Conservation (phyloP, 1,140 invertebrate species). For the Macrocentrus cingulum region DNA sequence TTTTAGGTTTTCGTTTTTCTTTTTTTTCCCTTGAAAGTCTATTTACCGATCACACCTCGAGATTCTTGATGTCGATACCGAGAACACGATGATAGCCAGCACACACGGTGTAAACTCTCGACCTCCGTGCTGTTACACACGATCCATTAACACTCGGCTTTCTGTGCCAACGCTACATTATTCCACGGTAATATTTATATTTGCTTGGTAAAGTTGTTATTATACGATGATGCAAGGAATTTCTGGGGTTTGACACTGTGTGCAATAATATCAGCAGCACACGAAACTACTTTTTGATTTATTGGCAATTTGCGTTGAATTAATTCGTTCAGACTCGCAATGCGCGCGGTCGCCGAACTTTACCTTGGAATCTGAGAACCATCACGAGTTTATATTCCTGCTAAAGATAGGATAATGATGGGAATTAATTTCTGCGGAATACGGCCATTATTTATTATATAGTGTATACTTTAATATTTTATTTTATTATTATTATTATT, state of each 20-base stretch:
- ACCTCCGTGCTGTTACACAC: background rate
- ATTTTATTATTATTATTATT: no score
- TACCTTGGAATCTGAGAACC: no score
- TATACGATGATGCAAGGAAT: background rate
- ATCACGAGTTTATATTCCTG: no score
- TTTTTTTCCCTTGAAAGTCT: background rate
- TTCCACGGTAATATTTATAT: background rate
- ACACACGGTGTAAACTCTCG: background rate
- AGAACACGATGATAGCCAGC: no score
- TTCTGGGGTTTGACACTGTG: background rate
- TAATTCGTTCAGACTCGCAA: background rate
- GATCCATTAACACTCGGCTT: background rate
- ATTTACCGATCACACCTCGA: background rate
- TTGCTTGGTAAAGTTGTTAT: background rate
- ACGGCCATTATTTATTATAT: no score
- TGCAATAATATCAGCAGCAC: no score
- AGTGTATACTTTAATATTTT: no score
- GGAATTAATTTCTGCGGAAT: no score
- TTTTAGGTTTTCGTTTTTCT: no score
- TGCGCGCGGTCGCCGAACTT: background rate
- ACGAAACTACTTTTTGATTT: background rate
- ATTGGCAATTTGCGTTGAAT: background rate
- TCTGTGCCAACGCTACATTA: background rate
- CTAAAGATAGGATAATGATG: no score
- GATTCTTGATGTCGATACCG: background rate